phyloP scores from a whole-genome alignment of 2,888 invertebrate species.

The Labia minor region DNA sequence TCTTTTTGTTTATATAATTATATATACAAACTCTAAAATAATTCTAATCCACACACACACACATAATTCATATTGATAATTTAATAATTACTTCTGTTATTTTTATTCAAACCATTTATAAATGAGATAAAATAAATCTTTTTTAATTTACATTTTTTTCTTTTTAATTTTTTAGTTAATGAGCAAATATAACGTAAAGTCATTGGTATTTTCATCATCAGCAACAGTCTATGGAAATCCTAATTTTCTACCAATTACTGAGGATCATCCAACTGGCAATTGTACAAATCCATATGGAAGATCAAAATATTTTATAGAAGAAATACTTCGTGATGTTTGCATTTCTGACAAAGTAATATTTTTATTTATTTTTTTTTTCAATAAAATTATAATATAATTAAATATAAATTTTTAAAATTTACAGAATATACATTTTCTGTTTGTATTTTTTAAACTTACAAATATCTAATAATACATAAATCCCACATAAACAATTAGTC shows the following conservation, averaged over 20 bases:
- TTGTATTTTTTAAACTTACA: not conserved
- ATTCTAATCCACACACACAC: no score
- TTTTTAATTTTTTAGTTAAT: constrained; percentile 49
- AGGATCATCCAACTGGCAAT: constrained; percentile 72
- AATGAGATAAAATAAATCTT: no score
- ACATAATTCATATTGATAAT: no score
- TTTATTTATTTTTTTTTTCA: not conserved
- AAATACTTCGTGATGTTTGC: constrained; percentile 79
- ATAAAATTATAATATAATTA: no score
- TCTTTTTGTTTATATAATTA: no score
- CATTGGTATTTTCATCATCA: constrained; percentile 77
- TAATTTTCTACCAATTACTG: constrained; percentile 69
- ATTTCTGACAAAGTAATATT: constrained; percentile 57
- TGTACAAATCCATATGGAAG: constrained; percentile 89
- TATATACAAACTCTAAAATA: no score
- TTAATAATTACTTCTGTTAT: no score
- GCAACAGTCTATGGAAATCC: constrained; percentile 92
- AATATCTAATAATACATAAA: no score
- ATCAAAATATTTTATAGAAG: constrained; percentile 88
- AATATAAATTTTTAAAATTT: not conserved
- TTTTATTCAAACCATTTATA: no score
- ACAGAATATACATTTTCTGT: not conserved
- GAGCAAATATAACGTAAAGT: constrained; percentile 60
- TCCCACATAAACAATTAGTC: no score
- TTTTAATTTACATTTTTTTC: not conserved